phyloP scores from a whole-genome alignment of 2,797 vertebrate species.

The Lepidocolaptes lacrymiger region DNA sequence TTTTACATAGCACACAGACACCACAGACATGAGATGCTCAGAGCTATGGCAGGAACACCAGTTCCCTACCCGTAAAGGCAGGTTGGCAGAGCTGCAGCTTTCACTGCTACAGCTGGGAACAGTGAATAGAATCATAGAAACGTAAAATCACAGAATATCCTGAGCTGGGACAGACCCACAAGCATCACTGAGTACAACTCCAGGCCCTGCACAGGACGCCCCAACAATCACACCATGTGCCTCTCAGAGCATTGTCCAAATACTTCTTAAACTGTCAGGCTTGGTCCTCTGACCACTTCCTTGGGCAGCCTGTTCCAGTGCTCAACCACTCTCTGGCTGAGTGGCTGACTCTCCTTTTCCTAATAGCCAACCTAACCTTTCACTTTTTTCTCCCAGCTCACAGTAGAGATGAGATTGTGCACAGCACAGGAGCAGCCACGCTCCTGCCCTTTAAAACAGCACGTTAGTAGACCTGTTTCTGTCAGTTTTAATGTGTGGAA shows the following conservation, averaged over 20 bases:
- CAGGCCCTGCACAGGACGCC: neutral
- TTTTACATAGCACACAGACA: neutral
- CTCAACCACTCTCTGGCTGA: neutral
- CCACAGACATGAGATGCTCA: neutral
- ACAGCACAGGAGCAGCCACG: neutral
- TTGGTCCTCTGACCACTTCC: neutral
- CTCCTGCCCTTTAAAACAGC: neutral
- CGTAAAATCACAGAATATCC: neutral
- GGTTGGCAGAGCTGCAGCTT: neutral
- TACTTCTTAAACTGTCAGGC: neutral
- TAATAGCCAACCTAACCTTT: neutral
- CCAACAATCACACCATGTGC: neutral
- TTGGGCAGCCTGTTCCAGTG: neutral
- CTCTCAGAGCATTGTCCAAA: neutral
- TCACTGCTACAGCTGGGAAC: neutral
- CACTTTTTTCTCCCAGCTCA: neutral
- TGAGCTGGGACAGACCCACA: neutral
- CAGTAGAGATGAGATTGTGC: rapidly evolving
- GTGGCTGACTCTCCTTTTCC: neutral
- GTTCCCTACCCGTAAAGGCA: neutral
- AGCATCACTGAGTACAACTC: neutral
- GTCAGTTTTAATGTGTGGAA: neutral
- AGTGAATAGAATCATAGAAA: neutral
- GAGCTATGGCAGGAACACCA: neutral
- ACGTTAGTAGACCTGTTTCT: neutral